These are phyloP conservation scores for Sinonovacula constricta DNA, from an alignment of 1,140 invertebrate species.

Conservation along the genomic window DNA sequence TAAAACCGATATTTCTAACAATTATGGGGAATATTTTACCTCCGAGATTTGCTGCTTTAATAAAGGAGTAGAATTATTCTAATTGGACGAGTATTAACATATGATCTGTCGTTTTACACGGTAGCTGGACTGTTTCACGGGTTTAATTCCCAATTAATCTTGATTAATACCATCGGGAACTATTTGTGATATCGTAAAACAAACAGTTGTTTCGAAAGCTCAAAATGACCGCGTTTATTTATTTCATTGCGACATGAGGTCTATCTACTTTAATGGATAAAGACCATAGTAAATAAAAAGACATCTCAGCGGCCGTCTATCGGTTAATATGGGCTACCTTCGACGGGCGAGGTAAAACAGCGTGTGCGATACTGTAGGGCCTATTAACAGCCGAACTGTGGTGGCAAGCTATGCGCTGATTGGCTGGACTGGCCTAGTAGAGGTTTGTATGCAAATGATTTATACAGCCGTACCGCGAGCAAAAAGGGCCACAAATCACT, in stretches of 20 bases:
- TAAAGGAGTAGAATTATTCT: no score
- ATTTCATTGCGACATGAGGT: neutral
- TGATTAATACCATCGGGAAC: neutral
- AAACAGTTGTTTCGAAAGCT: neutral
- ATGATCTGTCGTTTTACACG: no score
- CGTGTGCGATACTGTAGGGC: slow-evolving; percentile 43
- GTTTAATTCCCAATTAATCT: neutral
- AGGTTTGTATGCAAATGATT: slow-evolving; percentile 69
- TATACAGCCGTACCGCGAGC: slow-evolving; percentile 67
- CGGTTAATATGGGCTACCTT: neutral
- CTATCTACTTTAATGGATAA: neutral
- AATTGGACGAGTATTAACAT: no score
- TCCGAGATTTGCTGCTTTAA: no score
- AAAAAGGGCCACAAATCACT: slow-evolving; percentile 71
- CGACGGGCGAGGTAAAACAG: slow-evolving; percentile 11
- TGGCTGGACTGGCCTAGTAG: slow-evolving; percentile 57
- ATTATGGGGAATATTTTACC: no score
- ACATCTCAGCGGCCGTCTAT: no score
- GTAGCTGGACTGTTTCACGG: neutral
- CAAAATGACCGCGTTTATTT: neutral
- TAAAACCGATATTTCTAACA: no score
- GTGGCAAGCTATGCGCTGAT: slow-evolving; percentile 59
- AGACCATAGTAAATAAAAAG: neutral
- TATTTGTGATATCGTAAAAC: neutral
- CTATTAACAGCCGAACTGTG: slow-evolving; percentile 37